These are phyloP conservation scores for Drosophila bunnanda DNA, from an alignment of 2,888 invertebrate species.

Conservation along the genomic window DNA sequence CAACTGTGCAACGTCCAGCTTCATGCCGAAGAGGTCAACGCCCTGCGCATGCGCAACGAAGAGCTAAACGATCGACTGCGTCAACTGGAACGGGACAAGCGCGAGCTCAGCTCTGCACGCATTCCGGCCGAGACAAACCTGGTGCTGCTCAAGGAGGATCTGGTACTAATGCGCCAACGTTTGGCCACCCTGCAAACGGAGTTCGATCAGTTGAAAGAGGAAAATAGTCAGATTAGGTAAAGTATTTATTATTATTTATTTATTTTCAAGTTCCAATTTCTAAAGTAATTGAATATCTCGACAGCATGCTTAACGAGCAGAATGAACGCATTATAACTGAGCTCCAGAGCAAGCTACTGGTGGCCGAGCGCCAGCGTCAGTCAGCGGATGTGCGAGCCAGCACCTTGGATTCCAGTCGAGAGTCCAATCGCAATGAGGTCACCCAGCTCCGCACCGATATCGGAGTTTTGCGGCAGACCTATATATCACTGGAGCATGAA, in stretches of 20 bases:
- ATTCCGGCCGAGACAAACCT: slow-evolving; percentile 86
- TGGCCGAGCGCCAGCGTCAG: slow-evolving; percentile 88
- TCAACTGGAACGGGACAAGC: slow-evolving; percentile 86
- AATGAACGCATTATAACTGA: slow-evolving; percentile 90
- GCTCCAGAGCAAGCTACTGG: slow-evolving; percentile 88
- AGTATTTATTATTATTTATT: slow-evolving; percentile 51
- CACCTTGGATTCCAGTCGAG: slow-evolving; percentile 87
- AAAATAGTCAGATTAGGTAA: slow-evolving; percentile 87
- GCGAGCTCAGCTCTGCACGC: slow-evolving; percentile 86
- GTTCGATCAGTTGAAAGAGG: slow-evolving; percentile 85
- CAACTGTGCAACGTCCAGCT: slow-evolving; percentile 85
- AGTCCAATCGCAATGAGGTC: slow-evolving; percentile 87
- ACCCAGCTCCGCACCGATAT: slow-evolving; percentile 88
- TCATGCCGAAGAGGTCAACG: slow-evolving; percentile 85
- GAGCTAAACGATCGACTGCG: slow-evolving; percentile 86
- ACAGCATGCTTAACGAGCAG: slow-evolving; percentile 90
- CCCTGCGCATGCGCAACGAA: slow-evolving; percentile 85
- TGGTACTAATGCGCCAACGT: slow-evolving; percentile 86
- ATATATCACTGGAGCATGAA: slow-evolving; percentile 89
- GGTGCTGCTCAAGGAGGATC: slow-evolving; percentile 86
- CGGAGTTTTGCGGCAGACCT: slow-evolving; percentile 87
- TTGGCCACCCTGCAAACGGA: slow-evolving; percentile 86
- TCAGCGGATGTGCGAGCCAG: slow-evolving; percentile 87
- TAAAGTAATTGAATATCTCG: background rate
- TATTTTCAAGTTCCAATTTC: slow-evolving; percentile 69